Evolutionary conservation across 2,113 vertebrate genomes (phyloP), one percentile per base, ranked within the genome.

Genomic region (Chascanopsetta lugubris): DNA sequence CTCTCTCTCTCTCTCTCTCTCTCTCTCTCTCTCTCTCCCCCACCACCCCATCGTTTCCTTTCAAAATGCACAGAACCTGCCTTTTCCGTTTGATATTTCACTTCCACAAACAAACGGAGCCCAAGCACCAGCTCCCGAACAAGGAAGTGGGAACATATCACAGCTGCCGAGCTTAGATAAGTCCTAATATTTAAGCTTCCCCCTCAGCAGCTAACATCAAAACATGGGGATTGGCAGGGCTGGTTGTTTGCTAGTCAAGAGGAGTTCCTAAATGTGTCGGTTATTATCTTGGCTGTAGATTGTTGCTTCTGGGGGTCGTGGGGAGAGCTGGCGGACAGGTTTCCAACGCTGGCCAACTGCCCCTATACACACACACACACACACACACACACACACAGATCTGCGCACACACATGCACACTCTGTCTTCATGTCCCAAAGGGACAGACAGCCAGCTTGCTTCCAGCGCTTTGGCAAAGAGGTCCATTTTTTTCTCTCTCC

Each of bases 401-500:
- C 15, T 26, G 9, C 36, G 12, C 58, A 21, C 30, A 18, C 47
- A 25, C 30, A 17, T 18, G 29, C 59, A 64, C 64, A 67, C 69
- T 55, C 58, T 59, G 65, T 72, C 61, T 72, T 42, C 57, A 27
- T 75, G 61, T 83, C 87, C 79, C 88, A 57, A 36, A 71, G 89
- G 87, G 79, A 86, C 42, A 61, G 83, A 66, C 84, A 76, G 81
- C 83, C 82, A 79, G 85, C 84, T 84, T 79, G 79, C 79, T 86
- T 83, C 71, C 79, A 75, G 84, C 80, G 38, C 78, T 88, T 91
- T 91, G 90, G 89, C 91, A 91, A 83, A 77, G 72, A 46, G 53
- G 65, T 61, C 69, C 64, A 43, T 72, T 79, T 84, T 79, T 84
- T 86, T 74, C 18, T 10, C 59, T 8, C 61, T 79, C 56, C 72